phyloP scores from a whole-genome alignment of 2,113 vertebrate genomes.

The Chlamydotis undulata region DNA sequence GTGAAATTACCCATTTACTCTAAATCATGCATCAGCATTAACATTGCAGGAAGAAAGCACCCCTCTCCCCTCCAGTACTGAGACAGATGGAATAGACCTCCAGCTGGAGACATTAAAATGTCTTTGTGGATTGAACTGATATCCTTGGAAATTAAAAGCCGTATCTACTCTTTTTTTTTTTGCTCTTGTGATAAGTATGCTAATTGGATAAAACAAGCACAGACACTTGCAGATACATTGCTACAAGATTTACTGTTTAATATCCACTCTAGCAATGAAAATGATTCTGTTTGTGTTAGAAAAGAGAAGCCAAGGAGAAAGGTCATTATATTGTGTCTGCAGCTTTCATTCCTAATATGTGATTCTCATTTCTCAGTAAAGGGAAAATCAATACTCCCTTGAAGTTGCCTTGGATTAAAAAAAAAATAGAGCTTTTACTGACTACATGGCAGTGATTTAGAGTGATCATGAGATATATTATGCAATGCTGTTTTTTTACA shows the following conservation, averaged over 20 bases:
- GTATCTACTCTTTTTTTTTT: conserved; percentile 15
- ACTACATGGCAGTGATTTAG: conserved; percentile 27
- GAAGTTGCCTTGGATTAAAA: conserved; percentile 66
- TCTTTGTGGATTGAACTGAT: conserved; percentile 43
- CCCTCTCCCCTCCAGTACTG: conserved; percentile 13
- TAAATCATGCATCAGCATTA: conserved; percentile 50
- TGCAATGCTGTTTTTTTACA: conserved; percentile 40
- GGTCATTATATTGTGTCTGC: conserved; percentile 70
- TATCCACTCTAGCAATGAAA: conserved; percentile 65
- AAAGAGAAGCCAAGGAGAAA: conserved; percentile 68
- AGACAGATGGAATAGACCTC: conserved; percentile 60
- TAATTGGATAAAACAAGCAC: conserved; percentile 50
- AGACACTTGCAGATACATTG: conserved; percentile 35
- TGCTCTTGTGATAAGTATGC: conserved; percentile 28
- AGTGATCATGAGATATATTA: conserved; percentile 19
- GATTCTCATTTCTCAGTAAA: conserved; percentile 73
- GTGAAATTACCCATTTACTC: conserved; percentile 16
- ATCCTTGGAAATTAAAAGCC: conserved; percentile 59
- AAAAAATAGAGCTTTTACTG: conserved; percentile 60
- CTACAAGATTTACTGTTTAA: conserved; percentile 69
- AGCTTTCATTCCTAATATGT: conserved; percentile 67
- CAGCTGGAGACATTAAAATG: conserved; percentile 46
- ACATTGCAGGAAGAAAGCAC: conserved; percentile 24
- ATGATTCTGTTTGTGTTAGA: conserved; percentile 69
- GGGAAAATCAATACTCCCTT: conserved; percentile 76